A percentile compares a stretch with the other conserved stretches of the same genome.
Conservation (phyloP, 30 jellyfish, hydroid and myxozoan species). For the Aurelia sp. region DNA sequence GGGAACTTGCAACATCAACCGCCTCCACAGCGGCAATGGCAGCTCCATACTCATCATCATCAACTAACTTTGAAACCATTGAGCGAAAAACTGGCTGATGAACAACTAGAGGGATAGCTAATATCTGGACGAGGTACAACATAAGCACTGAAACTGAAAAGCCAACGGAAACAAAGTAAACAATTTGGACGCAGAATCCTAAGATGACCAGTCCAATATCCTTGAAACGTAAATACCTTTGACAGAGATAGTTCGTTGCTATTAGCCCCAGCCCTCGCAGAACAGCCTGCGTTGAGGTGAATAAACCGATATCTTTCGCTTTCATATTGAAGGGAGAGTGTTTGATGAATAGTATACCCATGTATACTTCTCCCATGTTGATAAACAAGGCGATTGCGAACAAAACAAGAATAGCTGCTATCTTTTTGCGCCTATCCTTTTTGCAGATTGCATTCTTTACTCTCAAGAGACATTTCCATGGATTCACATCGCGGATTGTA, state of each 20-base stretch:
- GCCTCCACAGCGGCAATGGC: constrained; percentile 42
- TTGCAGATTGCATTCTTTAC: constrained; percentile 13
- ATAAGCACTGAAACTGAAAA: constrained; percentile 8
- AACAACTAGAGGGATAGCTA: constrained; percentile 32
- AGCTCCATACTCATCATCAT: constrained; percentile 63
- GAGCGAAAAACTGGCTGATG: constrained; percentile 57
- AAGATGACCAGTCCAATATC: constrained; percentile 46
- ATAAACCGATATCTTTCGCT: constrained; percentile 34
- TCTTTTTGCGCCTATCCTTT: constrained; percentile 8
- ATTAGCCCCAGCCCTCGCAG: constrained; percentile 34
- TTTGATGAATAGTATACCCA: constrained; percentile 46
- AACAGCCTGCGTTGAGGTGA: constrained; percentile 7
- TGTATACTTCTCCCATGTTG: constrained; percentile 47
- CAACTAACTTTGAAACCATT: constrained; percentile 60
- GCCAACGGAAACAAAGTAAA: constrained; percentile 19
- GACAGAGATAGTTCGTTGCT: constrained; percentile 29
- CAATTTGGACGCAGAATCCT: constrained; percentile 29
- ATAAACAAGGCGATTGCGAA: constrained; percentile 19
- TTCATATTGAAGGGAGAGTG: constrained; percentile 60
- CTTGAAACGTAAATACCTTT: constrained; percentile 7
- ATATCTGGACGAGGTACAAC: constrained; percentile 29
- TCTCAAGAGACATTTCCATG: constrained; percentile 8
- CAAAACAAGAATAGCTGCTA: constrained; percentile 28
- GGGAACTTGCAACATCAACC: constrained; percentile 35
- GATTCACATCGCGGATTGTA: background rate